Evolutionary conservation across 2,113 vertebrate species (phyloP).

Genomic region (Sciurus niger): DNA sequence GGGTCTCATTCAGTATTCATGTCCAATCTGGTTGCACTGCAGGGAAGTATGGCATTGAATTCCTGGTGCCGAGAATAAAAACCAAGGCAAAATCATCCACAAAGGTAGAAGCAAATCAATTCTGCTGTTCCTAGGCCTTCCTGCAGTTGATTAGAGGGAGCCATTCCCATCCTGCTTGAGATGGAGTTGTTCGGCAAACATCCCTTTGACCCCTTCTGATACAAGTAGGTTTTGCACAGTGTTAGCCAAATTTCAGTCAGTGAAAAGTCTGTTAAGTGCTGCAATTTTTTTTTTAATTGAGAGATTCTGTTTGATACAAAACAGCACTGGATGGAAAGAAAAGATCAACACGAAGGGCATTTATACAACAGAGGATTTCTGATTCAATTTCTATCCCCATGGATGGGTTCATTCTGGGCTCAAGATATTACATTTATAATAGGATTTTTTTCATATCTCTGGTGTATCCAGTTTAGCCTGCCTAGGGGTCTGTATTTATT

Average conservation of each 20-base stretch:
- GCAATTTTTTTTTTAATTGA: slow-evolving; percentile 7
- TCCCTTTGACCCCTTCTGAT: not conserved
- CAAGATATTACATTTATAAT: slow-evolving; percentile 24
- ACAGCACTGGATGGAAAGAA: slow-evolving; percentile 21
- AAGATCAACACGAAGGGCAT: slow-evolving; percentile 55
- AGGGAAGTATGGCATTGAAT: slow-evolving; percentile 53
- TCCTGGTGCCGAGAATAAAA: slow-evolving; percentile 23
- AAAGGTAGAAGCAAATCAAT: slow-evolving; percentile 43
- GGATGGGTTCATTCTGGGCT: slow-evolving; percentile 20
- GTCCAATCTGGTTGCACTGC: slow-evolving; percentile 55
- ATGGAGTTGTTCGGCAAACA: slow-evolving; percentile 38
- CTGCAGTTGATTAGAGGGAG: not conserved
- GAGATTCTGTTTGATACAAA: slow-evolving; percentile 66
- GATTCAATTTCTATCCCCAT: not conserved
- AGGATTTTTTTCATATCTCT: slow-evolving; percentile 33
- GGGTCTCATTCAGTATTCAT: slow-evolving; percentile 71
- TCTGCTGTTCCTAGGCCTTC: slow-evolving; percentile 15
- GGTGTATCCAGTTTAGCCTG: not conserved
- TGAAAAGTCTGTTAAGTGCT: not conserved
- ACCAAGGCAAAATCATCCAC: slow-evolving; percentile 5
- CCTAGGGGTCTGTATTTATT: not conserved
- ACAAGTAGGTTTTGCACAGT: not conserved
- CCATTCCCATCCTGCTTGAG: not conserved
- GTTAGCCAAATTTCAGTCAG: not conserved
- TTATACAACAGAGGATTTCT: slow-evolving; percentile 46